A percentile compares a stretch with the other conserved stretches of the same genome.
These are phyloP conservation scores for Camponotus pennsylvanicus DNA, from an alignment of 1,140 invertebrate species.

Conservation along the genomic window DNA sequence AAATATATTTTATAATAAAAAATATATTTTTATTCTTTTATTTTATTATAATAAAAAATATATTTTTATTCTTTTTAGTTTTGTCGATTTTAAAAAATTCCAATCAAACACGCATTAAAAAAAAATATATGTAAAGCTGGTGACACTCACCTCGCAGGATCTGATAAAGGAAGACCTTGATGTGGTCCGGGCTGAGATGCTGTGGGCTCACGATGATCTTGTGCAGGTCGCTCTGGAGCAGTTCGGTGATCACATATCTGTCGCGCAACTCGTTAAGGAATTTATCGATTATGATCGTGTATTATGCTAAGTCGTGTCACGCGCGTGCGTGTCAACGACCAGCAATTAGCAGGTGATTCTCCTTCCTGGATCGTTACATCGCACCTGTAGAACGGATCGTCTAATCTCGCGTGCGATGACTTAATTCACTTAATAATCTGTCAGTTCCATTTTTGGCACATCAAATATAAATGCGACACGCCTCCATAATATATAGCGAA, in stretches of 20 bases:
- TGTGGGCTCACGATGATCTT: constrained; percentile 99
- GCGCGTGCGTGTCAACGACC: not conserved
- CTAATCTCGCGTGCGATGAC: constrained; percentile 41
- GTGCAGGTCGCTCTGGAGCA: constrained; percentile 99
- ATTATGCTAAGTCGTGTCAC: constrained; percentile 31
- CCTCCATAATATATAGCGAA: not conserved
- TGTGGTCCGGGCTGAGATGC: constrained; percentile 98
- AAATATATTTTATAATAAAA: no score
- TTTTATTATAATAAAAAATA: not conserved
- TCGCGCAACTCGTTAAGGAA: constrained; percentile 87
- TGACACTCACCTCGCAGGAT: constrained; percentile 96
- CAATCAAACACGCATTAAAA: constrained; percentile 1
- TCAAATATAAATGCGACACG: not conserved
- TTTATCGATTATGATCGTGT: constrained; percentile 61
- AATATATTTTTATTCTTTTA: no score
- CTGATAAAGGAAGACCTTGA: constrained; percentile 99
- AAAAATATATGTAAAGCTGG: not conserved
- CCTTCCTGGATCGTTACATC: constrained; percentile 27
- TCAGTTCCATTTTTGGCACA: not conserved
- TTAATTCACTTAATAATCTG: not conserved
- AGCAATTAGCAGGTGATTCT: constrained; percentile 56
- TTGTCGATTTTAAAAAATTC: not conserved
- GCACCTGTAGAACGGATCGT: not conserved
- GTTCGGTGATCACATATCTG: constrained; percentile 99
- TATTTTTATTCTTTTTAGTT: not conserved